Percentiles rank a stretch among this genome's conserved stretches.
phyloP scores from a whole-genome alignment of 2,888 invertebrate genomes.

The Aphodius granarius region DNA sequence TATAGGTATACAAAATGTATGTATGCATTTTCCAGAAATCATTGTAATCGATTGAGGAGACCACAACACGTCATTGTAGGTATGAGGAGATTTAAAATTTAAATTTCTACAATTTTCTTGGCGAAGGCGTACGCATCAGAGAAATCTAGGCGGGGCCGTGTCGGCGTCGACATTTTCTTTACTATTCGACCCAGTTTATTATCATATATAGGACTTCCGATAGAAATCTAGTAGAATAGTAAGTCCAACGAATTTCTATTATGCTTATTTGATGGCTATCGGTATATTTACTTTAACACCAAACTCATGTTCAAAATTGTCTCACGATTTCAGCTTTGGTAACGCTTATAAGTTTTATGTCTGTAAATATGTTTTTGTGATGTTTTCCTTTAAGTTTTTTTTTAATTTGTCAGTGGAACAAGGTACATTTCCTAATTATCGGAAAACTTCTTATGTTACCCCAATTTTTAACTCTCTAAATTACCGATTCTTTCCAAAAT shows the following conservation, averaged over 20 bases:
- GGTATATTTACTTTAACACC: background rate
- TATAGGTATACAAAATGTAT: too few species aligned
- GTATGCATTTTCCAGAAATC: too few species aligned
- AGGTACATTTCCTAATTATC: too few species aligned
- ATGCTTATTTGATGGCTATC: background rate
- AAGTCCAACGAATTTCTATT: background rate
- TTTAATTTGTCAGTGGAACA: too few species aligned
- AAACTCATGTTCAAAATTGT: background rate
- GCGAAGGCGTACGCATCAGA: background rate
- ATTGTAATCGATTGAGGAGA: too few species aligned
- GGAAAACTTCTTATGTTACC: too few species aligned
- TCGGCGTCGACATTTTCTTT: background rate
- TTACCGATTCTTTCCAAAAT: too few species aligned
- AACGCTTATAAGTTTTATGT: too few species aligned
- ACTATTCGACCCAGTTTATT: background rate
- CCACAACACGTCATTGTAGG: too few species aligned
- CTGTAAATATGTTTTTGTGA: too few species aligned
- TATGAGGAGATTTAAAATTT: background rate
- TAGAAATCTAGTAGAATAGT: background rate
- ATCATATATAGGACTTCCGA: background rate
- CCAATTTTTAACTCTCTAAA: too few species aligned
- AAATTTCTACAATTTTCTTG: background rate
- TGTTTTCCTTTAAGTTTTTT: too few species aligned
- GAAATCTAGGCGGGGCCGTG: background rate
- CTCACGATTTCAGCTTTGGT: background rate